A percentile compares a stretch with the other conserved stretches of the same genome.
These are phyloP conservation scores for Homarus gammarus DNA, from an alignment of 2,888 invertebrate genomes.

Conservation along the genomic window DNA sequence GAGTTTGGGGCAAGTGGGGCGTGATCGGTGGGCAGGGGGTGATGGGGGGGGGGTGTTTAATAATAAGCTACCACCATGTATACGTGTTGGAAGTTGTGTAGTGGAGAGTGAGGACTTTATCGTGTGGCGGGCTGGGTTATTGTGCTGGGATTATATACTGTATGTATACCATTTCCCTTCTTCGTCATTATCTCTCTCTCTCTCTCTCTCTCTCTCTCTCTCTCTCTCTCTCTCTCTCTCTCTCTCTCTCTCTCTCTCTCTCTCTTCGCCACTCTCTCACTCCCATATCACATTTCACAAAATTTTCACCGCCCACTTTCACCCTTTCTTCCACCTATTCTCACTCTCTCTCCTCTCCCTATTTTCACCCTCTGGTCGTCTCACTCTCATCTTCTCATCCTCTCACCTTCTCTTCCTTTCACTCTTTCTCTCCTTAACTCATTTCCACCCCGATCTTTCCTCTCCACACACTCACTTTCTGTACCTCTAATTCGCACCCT, in stretches of 20 bases:
- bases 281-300: background rate
- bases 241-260: background rate
- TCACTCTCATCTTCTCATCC: too few relatives aligned
- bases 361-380: slow-evolving; percentile 1
- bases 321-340: background rate
- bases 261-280: background rate
- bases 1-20: slow-evolving; percentile 50
- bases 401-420: background rate
- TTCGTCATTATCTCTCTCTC: background rate
- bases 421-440: too few relatives aligned
- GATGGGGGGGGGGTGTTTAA: background rate
- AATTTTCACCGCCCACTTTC: background rate
- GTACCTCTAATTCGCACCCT: too few relatives aligned
- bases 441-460: too few relatives aligned
- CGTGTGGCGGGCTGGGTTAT: background rate
- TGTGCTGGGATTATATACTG: background rate
- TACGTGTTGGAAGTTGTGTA: background rate
- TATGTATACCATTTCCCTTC: background rate
- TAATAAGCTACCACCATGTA: background rate
- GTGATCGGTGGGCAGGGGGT: slow-evolving; percentile 7
- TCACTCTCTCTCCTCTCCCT: too few relatives aligned
- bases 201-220: background rate
- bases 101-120: too few relatives aligned
- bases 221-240: background rate
- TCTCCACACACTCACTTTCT: too few relatives aligned